Evolutionary conservation across 2,797 vertebrate species (phyloP).

Genomic region (Pipistrellus kuhlii): DNA sequence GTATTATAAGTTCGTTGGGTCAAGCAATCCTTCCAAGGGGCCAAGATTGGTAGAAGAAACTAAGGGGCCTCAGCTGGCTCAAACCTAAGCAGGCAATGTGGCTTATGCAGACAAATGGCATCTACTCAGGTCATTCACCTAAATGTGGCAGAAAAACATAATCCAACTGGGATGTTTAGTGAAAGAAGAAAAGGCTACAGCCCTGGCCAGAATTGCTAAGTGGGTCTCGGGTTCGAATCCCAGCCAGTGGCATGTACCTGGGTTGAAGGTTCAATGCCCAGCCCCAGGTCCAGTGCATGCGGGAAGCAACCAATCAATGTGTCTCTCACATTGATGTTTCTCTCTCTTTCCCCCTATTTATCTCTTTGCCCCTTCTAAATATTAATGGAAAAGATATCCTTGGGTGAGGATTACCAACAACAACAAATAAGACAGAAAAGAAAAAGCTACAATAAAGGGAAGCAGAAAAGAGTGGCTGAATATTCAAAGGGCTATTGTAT

Average conservation of each 20-base stretch:
- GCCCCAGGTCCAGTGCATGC: too few relatives aligned
- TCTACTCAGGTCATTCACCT: neutral
- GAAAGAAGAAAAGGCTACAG: constrained; percentile 13
- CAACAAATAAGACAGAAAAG: neutral
- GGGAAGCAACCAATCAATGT: too few relatives aligned
- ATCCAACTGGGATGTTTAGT: neutral
- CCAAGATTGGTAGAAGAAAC: neutral
- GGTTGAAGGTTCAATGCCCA: too few relatives aligned
- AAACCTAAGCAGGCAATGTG: neutral
- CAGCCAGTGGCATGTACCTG: too few relatives aligned
- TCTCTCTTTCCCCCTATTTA: too few relatives aligned
- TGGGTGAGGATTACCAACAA: too few relatives aligned
- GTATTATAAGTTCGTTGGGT: neutral
- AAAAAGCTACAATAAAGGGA: neutral
- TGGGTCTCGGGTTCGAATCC: too few relatives aligned
- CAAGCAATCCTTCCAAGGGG: neutral
- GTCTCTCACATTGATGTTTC: too few relatives aligned
- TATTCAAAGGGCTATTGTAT: neutral
- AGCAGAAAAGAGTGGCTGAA: neutral
- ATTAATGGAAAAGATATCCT: too few relatives aligned
- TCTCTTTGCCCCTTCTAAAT: too few relatives aligned
- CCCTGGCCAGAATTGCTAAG: too few relatives aligned
- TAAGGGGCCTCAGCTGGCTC: neutral
- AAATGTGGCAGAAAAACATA: neutral
- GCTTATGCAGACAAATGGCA: neutral